A percentile compares a stretch with the other conserved stretches of the same genome.
Conservation (phyloP, 2,113 vertebrate genomes). For the Corythoichthys haematopterus region DNA sequence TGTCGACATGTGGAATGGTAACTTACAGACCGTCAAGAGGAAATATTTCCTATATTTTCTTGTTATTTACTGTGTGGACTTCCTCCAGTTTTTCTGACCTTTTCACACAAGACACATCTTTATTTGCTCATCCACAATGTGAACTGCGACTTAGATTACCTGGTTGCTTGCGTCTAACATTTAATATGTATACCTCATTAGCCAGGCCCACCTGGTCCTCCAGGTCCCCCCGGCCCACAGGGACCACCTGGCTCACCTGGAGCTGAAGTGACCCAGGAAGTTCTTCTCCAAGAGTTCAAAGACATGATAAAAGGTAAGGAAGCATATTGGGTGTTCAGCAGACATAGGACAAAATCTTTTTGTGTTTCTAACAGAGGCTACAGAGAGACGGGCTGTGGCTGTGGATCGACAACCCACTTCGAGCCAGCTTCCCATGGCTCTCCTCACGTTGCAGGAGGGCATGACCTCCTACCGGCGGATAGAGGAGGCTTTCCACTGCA, state of each 20-base stretch:
- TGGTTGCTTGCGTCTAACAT: background rate
- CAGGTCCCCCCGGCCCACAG: slow-evolving; percentile 79
- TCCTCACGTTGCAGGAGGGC: slow-evolving; percentile 70
- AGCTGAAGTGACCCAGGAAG: slow-evolving; percentile 81
- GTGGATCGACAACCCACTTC: slow-evolving; percentile 62
- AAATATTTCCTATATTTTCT: background rate
- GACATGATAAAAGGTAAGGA: slow-evolving; percentile 82
- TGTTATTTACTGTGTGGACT: background rate
- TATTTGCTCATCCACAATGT: background rate
- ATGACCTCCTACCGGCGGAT: slow-evolving; percentile 66
- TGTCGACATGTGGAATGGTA: background rate
- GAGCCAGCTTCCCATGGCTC: slow-evolving; percentile 69
- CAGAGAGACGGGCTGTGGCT: slow-evolving; percentile 71
- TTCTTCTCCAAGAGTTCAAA: slow-evolving; percentile 86
- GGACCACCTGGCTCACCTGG: slow-evolving; percentile 78
- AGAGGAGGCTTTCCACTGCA: slow-evolving; percentile 88
- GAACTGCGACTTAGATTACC: background rate
- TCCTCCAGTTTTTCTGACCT: background rate
- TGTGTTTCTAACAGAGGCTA: slow-evolving; percentile 75
- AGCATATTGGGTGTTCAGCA: background rate
- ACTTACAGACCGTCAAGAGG: background rate
- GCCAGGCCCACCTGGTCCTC: slow-evolving; percentile 85
- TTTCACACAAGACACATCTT: background rate
- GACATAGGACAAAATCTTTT: background rate
- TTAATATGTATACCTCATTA: slow-evolving; percentile 34